Percentiles rank a stretch among this genome's conserved stretches.
These are phyloP conservation scores for Coenonympha arcania DNA, from an alignment of 2,888 invertebrate genomes.

Conservation along the genomic window DNA sequence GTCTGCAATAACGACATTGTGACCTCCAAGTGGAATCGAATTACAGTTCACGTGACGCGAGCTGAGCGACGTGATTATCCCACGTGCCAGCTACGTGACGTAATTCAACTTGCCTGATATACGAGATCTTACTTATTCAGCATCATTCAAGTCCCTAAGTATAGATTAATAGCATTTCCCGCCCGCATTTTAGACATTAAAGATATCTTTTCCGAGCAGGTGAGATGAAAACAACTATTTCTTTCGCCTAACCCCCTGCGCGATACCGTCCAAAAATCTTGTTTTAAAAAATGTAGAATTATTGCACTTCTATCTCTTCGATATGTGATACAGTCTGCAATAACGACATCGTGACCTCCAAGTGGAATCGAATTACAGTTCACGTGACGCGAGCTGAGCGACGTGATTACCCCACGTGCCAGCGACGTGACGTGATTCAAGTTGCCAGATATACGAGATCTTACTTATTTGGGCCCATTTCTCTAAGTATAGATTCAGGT, in stretches of 20 bases:
- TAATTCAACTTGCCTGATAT: constrained; percentile 26
- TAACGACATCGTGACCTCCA: constrained; percentile 15
- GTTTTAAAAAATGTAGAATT: too few species aligned
- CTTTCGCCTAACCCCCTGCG: too few species aligned
- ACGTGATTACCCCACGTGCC: constrained; percentile 56
- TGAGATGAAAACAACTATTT: too few species aligned
- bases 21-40: constrained; percentile 16
- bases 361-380: constrained; percentile 17
- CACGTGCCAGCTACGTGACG: constrained; percentile 59
- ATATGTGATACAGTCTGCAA: too few species aligned
- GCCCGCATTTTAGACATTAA: too few species aligned
- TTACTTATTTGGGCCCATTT: constrained; percentile 3
- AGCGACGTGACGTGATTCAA: constrained; percentile 48
- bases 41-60: constrained; percentile 27
- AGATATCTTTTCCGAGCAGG: too few species aligned
- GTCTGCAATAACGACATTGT: too few species aligned
- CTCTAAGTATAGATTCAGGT: too few species aligned
- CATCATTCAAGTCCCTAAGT: not conserved
- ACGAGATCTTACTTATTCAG: constrained; percentile 4
- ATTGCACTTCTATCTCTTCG: too few species aligned
- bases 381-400: constrained; percentile 30
- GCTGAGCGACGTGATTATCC: constrained; percentile 43
- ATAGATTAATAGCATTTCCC: too few species aligned
- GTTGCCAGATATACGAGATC: constrained; percentile 6
- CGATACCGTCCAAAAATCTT: too few species aligned